phyloP scores from a whole-genome alignment of 35 echinoderm and acorn worm genomes.

The Holothuria glaberrima region DNA sequence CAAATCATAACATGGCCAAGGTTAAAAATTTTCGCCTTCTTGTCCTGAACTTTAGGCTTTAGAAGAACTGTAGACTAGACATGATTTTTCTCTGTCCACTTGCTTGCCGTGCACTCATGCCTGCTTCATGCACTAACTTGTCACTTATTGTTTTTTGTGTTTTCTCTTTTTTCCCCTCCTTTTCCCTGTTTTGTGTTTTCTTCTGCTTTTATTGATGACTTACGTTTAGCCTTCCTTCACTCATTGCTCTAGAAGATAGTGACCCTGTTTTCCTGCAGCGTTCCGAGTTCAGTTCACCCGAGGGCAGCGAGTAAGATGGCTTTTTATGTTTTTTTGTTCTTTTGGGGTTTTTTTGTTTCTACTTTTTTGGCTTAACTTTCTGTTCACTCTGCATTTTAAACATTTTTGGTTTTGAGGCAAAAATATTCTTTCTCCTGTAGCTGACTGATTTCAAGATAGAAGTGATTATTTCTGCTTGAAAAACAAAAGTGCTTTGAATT shows the following conservation, averaged over 20 bases:
- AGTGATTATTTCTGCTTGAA: too few species aligned
- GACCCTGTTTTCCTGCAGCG: slow-evolving; percentile 26
- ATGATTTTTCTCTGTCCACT: not conserved
- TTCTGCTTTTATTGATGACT: slow-evolving; percentile 41
- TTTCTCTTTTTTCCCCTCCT: not conserved
- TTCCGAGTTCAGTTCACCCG: slow-evolving; percentile 23
- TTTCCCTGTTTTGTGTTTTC: not conserved
- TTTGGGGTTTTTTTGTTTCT: not conserved
- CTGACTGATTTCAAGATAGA: too few species aligned
- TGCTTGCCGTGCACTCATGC: slow-evolving; percentile 46
- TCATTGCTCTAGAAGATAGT: slow-evolving; percentile 66
- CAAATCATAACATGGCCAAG: too few species aligned
- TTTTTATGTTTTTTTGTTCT: slow-evolving; percentile 33
- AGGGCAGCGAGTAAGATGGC: slow-evolving; percentile 52
- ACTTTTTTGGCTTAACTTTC: not conserved
- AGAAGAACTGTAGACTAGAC: too few species aligned
- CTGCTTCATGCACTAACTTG: slow-evolving; percentile 31
- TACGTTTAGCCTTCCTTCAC: slow-evolving; percentile 65
- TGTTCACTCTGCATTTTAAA: too few species aligned
- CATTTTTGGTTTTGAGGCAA: too few species aligned
- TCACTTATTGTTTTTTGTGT: slow-evolving; percentile 23
- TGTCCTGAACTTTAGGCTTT: too few species aligned
- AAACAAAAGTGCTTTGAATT: too few species aligned
- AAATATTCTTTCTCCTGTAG: too few species aligned
- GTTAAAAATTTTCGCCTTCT: too few species aligned